Evolutionary conservation across 1,140 invertebrate species (phyloP).

Genomic region (Nephila pilipes): DNA sequence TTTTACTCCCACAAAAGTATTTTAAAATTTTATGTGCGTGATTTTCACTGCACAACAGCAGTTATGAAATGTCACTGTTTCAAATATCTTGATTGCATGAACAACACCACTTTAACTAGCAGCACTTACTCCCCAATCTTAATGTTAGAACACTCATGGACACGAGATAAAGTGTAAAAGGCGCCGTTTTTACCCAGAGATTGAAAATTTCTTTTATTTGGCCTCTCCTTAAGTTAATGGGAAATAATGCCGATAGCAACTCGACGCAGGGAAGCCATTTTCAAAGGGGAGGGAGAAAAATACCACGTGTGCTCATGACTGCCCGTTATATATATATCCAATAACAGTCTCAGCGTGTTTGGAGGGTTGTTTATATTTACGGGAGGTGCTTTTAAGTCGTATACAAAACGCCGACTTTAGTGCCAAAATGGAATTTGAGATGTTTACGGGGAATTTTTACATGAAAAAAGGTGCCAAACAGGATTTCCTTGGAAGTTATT

Average conservation of each 20-base stretch:
- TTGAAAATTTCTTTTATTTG: constrained; percentile 76
- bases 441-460: constrained; percentile 75
- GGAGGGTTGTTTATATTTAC: constrained; percentile 72
- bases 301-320: constrained; percentile 33
- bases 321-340: constrained; percentile 65
- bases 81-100: no score
- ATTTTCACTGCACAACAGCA: no score
- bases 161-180: constrained; percentile 76
- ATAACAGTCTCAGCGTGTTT: constrained; percentile 57
- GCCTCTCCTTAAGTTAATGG: constrained; percentile 74
- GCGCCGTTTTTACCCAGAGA: constrained; percentile 67
- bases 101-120: constrained; percentile 40
- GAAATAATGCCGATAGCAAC: constrained; percentile 73
- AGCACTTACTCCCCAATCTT: neutral
- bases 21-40: no score
- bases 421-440: constrained; percentile 71
- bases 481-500: constrained; percentile 53
- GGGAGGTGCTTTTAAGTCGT: constrained; percentile 65
- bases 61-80: no score
- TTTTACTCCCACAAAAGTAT: no score
- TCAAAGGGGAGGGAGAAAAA: constrained; percentile 14
- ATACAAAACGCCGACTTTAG: constrained; percentile 72
- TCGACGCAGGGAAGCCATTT: constrained; percentile 40
- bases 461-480: constrained; percentile 67
- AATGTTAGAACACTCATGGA: constrained; percentile 71